These are phyloP conservation scores for Prolemur simus DNA, from an alignment of 2,113 vertebrate species.

Conservation along the genomic window DNA sequence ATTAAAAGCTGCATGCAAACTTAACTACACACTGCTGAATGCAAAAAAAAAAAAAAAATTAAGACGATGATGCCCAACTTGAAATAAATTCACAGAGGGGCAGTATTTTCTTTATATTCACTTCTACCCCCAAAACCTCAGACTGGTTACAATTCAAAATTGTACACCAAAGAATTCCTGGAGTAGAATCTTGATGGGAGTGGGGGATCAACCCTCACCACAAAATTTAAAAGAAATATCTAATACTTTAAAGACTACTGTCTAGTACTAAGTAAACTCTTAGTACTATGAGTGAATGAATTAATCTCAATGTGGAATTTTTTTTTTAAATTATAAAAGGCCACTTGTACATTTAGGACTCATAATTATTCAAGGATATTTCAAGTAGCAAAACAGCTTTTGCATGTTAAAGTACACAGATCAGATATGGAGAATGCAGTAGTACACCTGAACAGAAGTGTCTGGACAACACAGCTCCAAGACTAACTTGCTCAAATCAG, in stretches of 20 bases:
- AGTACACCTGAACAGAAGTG: background rate
- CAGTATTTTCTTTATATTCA: conserved; percentile 2
- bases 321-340: conserved; percentile 4
- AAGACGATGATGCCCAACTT: background rate
- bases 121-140: background rate
- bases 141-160: background rate
- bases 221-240: background rate
- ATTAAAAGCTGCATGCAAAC: conserved; percentile 21
- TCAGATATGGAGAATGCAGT: background rate
- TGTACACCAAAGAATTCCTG: background rate
- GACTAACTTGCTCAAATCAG: background rate
- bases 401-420: background rate
- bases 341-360: conserved; percentile 3
- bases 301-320: background rate
- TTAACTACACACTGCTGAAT: background rate
- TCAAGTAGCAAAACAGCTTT: conserved; percentile 8
- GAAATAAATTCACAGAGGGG: background rate
- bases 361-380: conserved; percentile 18
- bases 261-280: background rate
- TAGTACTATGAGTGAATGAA: background rate
- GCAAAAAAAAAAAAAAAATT: background rate
- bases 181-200: background rate
- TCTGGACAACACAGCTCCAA: background rate
- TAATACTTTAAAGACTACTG: background rate
- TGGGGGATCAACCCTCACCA: background rate